Evolutionary conservation across 2,113 vertebrate genomes (phyloP).

Genomic region (Pteruthius melanotis): DNA sequence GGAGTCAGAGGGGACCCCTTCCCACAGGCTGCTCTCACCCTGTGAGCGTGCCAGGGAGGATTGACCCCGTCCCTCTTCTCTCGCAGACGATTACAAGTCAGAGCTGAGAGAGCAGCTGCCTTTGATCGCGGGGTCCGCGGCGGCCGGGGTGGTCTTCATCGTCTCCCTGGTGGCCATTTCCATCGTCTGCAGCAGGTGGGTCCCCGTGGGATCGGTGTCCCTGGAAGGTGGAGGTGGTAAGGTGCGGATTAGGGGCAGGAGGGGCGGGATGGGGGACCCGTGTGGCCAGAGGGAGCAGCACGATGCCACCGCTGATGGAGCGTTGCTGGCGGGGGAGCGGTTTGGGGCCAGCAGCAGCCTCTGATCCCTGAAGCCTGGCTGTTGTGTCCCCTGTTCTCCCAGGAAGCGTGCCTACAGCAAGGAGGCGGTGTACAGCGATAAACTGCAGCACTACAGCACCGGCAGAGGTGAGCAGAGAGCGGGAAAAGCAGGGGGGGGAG

Average conservation of each 20-base stretch:
- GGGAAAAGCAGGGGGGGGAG: neutral
- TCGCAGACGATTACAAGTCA: conserved; percentile 95
- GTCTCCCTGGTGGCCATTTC: conserved; percentile 96
- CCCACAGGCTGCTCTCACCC: neutral
- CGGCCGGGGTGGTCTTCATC: conserved; percentile 93
- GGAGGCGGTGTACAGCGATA: conserved; percentile 97
- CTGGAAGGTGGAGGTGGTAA: neutral
- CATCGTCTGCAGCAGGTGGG: conserved; percentile 96
- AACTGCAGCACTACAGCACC: conserved; percentile 97
- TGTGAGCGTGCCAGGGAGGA: fast-evolving
- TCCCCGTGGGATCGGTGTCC: neutral
- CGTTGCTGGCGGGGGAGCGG: fast-evolving
- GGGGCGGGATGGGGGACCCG: fast-evolving
- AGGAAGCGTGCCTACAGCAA: conserved; percentile 97
- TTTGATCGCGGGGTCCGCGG: conserved; percentile 92
- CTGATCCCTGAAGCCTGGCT: neutral
- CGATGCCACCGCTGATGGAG: fast-evolving
- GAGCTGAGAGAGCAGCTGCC: conserved; percentile 96
- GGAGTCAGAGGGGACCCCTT: neutral
- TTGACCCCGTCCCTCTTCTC: neutral
- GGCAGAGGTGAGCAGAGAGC: conserved; percentile 86
- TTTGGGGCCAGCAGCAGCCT: fast-evolving
- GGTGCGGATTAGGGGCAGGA: neutral
- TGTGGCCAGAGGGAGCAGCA: fast-evolving
- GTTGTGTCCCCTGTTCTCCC: neutral